Conservation (phyloP, 2,113 vertebrate genomes). For the Orthonyx spaldingii region DNA sequence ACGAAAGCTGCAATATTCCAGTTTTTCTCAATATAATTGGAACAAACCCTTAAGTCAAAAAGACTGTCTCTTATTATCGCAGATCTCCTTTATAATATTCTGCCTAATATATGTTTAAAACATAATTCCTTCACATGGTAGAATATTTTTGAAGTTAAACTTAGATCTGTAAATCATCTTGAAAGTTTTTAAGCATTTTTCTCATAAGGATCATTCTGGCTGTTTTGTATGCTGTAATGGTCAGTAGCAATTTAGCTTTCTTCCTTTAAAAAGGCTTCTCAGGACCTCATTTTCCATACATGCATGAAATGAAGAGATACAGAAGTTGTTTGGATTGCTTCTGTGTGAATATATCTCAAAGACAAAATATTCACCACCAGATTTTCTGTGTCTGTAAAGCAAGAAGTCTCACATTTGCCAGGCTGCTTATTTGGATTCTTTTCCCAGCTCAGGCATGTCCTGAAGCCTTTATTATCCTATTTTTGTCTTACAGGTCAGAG, state of each 20-base stretch:
- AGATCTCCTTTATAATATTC: background rate
- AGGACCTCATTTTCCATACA: background rate
- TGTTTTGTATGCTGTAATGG: background rate
- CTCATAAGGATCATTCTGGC: background rate
- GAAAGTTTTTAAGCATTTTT: background rate
- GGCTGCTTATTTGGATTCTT: background rate
- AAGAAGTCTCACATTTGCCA: background rate
- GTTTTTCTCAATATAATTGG: background rate
- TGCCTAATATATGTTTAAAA: background rate
- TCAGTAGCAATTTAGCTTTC: background rate
- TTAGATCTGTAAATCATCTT: background rate
- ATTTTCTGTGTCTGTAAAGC: background rate
- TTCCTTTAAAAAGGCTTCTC: background rate
- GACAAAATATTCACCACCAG: background rate
- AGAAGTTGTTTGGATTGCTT: background rate
- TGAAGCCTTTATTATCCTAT: background rate
- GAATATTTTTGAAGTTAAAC: background rate
- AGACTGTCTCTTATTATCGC: background rate
- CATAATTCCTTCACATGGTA: background rate
- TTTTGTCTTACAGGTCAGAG: slow-evolving; percentile 7
- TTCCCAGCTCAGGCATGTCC: background rate
- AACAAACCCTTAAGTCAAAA: background rate
- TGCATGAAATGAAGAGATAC: background rate
- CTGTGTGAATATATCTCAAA: background rate
- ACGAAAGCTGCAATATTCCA: background rate